Conservation (phyloP, 2,888 invertebrate species). For the Aleiodes alternator region DNA sequence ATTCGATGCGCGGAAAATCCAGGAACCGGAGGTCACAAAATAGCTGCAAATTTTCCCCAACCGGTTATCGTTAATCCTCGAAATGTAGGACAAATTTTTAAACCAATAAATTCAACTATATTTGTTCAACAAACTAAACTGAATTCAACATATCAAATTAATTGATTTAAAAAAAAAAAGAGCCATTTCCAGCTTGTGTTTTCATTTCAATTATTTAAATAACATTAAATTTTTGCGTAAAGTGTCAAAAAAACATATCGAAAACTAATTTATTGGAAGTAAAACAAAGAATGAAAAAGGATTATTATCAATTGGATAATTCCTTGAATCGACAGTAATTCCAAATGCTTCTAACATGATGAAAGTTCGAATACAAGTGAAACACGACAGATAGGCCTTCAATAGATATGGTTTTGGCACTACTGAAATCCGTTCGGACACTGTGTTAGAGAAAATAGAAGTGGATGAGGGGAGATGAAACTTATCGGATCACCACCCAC, state of each 20-base stretch:
- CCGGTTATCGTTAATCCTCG: slow-evolving; percentile 6
- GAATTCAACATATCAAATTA: too few species aligned
- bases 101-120: background rate
- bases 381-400: slow-evolving; percentile 19
- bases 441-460: slow-evolving; percentile 3
- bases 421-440: slow-evolving; percentile 20
- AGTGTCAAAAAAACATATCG: too few species aligned
- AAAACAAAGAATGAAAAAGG: too few species aligned
- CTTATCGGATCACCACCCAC: slow-evolving; percentile 28
- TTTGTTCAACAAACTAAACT: background rate
- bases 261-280: too few species aligned
- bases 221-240: too few species aligned
- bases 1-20: background rate
- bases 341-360: slow-evolving; percentile 18
- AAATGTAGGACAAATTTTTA: slow-evolving; percentile 16
- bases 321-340: background rate
- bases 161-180: too few species aligned
- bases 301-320: too few species aligned
- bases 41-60: slow-evolving; percentile 3
- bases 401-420: slow-evolving; percentile 21
- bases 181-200: too few species aligned
- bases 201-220: too few species aligned
- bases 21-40: slow-evolving; percentile 20
- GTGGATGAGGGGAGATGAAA: slow-evolving; percentile 20
- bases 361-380: slow-evolving; percentile 20